These are phyloP conservation scores for Echiichthys vipera DNA, from an alignment of 2,797 vertebrate genomes.

Conservation along the genomic window DNA sequence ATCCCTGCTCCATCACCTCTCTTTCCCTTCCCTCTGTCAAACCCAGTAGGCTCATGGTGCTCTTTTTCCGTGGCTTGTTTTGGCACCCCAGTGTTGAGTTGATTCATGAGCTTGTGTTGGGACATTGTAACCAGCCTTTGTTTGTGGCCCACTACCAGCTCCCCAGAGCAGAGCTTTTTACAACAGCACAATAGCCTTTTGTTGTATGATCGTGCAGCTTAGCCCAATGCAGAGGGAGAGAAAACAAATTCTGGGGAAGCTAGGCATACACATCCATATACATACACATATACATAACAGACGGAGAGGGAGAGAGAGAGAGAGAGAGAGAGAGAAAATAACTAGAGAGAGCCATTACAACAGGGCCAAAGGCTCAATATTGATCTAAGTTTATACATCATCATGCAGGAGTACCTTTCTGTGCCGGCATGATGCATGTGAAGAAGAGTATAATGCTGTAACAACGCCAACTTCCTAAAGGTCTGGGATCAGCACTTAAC, in stretches of 20 bases:
- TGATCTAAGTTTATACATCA: slow-evolving; percentile 25
- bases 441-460: slow-evolving; percentile 3
- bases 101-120: slow-evolving; percentile 74
- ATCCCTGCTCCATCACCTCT: slow-evolving; percentile 54
- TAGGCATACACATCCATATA: slow-evolving; percentile 43
- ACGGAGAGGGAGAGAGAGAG: too few relatives aligned
- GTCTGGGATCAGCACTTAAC: slow-evolving; percentile 17
- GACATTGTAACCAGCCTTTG: slow-evolving; percentile 79
- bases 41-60: slow-evolving; percentile 19
- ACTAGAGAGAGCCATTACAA: slow-evolving; percentile 20
- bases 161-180: slow-evolving; percentile 72
- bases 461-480: slow-evolving; percentile 5
- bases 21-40: slow-evolving; percentile 29
- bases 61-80: slow-evolving; percentile 57
- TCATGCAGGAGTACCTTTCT: slow-evolving; percentile 30
- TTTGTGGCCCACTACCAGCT: slow-evolving; percentile 79
- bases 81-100: slow-evolving; percentile 62
- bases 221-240: slow-evolving; percentile 66
- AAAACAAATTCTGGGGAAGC: slow-evolving; percentile 69
- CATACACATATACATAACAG: slow-evolving; percentile 5
- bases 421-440: not conserved
- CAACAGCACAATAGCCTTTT: slow-evolving; percentile 78
- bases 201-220: slow-evolving; percentile 75
- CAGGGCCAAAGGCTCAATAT: not conserved
- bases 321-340: slow-evolving; percentile 10